These are phyloP conservation scores for Eupithecia tripunctaria DNA, from an alignment of 2,888 invertebrate genomes.

Conservation along the genomic window DNA sequence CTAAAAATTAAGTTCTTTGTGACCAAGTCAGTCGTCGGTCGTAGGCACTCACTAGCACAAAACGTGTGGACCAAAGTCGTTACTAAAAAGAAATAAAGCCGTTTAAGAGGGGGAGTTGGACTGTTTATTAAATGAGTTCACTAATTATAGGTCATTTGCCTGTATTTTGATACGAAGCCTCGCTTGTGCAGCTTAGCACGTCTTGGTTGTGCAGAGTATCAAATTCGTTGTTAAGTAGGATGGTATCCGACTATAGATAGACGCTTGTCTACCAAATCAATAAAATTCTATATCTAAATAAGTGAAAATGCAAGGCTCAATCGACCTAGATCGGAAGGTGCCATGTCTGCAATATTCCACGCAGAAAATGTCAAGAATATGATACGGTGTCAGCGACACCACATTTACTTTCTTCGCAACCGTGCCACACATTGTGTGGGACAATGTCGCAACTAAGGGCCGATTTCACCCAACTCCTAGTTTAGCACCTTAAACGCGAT, in stretches of 20 bases:
- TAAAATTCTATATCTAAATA: neutral
- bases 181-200: slow-evolving; percentile 20
- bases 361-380: slow-evolving; percentile 8
- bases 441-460: neutral
- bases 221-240: neutral
- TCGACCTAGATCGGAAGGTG: neutral
- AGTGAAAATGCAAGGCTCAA: neutral
- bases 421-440: neutral
- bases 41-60: neutral
- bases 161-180: slow-evolving; percentile 30
- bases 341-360: neutral
- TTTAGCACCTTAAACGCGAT: neutral
- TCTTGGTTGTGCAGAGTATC: slow-evolving; percentile 4
- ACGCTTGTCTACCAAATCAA: no score
- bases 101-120: neutral
- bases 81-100: slow-evolving; percentile 10
- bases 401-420: slow-evolving; percentile 11
- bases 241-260: neutral
- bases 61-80: slow-evolving; percentile 12
- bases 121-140: slow-evolving; percentile 18
- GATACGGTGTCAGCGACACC: slow-evolving; percentile 23
- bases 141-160: slow-evolving; percentile 28
- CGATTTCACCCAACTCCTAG: neutral
- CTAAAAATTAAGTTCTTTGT: neutral
- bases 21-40: neutral